These are phyloP conservation scores for Caracal caracal DNA, from an alignment of 2,113 vertebrate species.

Conservation along the genomic window DNA sequence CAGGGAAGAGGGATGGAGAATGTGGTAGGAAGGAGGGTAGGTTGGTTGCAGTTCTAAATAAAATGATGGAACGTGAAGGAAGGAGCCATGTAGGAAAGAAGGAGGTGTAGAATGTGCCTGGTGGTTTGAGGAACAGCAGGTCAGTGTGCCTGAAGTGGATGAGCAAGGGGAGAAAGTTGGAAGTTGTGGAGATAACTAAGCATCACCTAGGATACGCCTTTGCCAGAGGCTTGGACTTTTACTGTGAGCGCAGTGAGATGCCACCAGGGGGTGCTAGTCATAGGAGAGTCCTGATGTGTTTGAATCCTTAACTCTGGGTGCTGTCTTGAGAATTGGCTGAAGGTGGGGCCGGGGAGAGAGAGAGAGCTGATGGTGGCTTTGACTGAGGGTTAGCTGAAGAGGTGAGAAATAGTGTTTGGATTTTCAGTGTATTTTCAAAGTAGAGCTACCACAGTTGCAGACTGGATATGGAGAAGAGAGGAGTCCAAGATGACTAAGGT, in stretches of 20 bases:
- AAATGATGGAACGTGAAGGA: neutral
- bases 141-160: neutral
- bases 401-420: neutral
- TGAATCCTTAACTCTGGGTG: neutral
- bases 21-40: neutral
- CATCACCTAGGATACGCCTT: neutral
- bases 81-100: neutral
- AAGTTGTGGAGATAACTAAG: too few relatives aligned
- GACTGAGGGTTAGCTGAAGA: neutral
- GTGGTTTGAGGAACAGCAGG: neutral
- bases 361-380: neutral
- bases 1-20: neutral
- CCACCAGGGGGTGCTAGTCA: accelerated
- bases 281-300: neutral
- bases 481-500: neutral
- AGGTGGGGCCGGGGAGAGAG: neutral
- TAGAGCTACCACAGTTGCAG: neutral
- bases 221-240: neutral
- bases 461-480: neutral
- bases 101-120: neutral
- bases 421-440: neutral
- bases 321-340: neutral
- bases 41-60: neutral
- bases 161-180: neutral
- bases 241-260: neutral